Conservation (phyloP, 2,888 invertebrate species). For the Chloroclystis v-ata region DNA sequence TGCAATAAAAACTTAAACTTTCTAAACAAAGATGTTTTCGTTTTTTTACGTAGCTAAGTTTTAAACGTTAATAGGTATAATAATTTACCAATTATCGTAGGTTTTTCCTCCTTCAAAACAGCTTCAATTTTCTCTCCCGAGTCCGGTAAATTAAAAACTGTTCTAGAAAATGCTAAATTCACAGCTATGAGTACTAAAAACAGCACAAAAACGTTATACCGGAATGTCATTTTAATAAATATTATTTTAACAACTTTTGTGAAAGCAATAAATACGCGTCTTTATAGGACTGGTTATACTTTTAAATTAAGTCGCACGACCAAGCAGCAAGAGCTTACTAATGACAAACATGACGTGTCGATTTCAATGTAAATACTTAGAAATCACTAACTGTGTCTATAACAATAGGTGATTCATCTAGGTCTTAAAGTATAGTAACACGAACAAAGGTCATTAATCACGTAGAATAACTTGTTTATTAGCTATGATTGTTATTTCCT, state of each 20-base stretch:
- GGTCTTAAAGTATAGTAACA: too few species aligned
- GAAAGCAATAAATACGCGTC: not conserved
- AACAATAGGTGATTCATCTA: slow-evolving; percentile 22
- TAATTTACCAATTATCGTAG: slow-evolving; percentile 4
- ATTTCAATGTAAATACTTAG: slow-evolving; percentile 18
- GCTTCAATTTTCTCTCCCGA: slow-evolving; percentile 2
- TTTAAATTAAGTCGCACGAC: not conserved
- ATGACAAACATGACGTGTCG: slow-evolving; percentile 23
- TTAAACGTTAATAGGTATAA: too few species aligned
- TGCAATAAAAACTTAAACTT: too few species aligned
- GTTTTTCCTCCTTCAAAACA: not conserved
- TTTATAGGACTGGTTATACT: slow-evolving; percentile 5
- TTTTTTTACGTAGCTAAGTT: too few species aligned
- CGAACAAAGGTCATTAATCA: slow-evolving; percentile 5
- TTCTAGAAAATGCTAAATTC: slow-evolving; percentile 11
- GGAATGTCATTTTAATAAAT: slow-evolving; percentile 5
- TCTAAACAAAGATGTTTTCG: too few species aligned
- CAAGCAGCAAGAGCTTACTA: slow-evolving; percentile 2
- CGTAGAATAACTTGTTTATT: too few species aligned
- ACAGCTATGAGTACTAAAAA: slow-evolving; percentile 13
- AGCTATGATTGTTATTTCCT: too few species aligned
- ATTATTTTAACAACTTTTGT: too few species aligned
- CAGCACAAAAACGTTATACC: slow-evolving; percentile 8
- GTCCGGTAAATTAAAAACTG: slow-evolving; percentile 4
- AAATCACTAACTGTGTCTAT: not conserved